Evolutionary conservation across 2,113 vertebrate species (phyloP), one percentile per base, ranked within the genome.

Genomic region (Passer domesticus): DNA sequence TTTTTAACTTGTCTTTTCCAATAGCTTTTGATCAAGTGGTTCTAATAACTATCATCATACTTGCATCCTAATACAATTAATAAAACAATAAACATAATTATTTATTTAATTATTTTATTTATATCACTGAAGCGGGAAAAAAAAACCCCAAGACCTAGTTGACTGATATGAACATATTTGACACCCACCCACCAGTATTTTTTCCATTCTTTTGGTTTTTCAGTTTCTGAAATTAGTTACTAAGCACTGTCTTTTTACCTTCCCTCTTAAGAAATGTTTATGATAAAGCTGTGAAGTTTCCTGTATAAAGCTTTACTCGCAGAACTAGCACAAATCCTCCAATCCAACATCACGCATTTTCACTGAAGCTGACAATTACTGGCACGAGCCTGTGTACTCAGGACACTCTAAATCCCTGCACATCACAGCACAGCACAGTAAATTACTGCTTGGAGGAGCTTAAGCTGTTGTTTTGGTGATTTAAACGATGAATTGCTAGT

Each of bases 211-310:
- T 69, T 67, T 87, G 39, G 27, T 85, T 94, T 94, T 72, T 9
- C 16, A 33, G 19, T 83, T 25, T 59, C 83, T 90, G 81, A 89
- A 92, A 62, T 89, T 81, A 92, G 87, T 92, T 80, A 87, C 78
- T 70, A 62, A 90, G 81, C 41, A 60, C 78, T 37, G 55, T 76
- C 39, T 43, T 95, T 94, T 75, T 76, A 44, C 58, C n/a, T 64
- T 92, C 94, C 80, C 96, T 81, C 85, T 83, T 89, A 83, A 92
- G 93, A 81, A 92, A 87, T 80, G 53, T 79, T 59, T 60, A 75
- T 67, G 85, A 84, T 62, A 64, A 90, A 92, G 43, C 17, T 83
- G 27, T 90, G 60, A 90, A 92, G 9, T 66, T 84, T 95, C 55
- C 55, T 76, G 62, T 87, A 78, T 78, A 95, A 95, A 87, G 68